Conservation (phyloP, 1,140 invertebrate species). For the Anthonomus grandis region DNA sequence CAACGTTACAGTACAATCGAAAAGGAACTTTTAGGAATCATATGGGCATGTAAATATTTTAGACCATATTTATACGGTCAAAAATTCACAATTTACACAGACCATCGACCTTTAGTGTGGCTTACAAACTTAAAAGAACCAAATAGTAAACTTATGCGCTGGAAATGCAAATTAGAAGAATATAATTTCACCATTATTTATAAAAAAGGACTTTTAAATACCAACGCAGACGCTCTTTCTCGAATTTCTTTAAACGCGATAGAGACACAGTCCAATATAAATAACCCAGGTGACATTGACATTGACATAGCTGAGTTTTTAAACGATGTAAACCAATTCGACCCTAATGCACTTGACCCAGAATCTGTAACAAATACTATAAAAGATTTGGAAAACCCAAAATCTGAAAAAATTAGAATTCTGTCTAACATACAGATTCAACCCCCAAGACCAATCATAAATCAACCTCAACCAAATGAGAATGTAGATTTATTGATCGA, state of each 20-base stretch:
- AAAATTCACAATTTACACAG: constrained; percentile 28
- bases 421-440: no score
- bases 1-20: no score
- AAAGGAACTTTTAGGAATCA: constrained; percentile 46
- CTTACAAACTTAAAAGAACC: constrained; percentile 49
- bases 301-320: constrained; percentile 3
- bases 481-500: not conserved
- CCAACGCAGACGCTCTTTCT: constrained; percentile 14
- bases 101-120: constrained; percentile 30
- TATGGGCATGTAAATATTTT: constrained; percentile 33
- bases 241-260: not conserved
- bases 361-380: not conserved
- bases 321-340: no score
- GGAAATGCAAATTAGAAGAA: constrained; percentile 44
- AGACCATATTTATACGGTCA: constrained; percentile 28
- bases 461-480: not conserved
- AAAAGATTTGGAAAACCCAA: not conserved
- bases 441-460: constrained; percentile 10
- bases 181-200: constrained; percentile 50
- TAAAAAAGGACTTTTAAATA: constrained; percentile 45
- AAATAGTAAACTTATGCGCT: constrained; percentile 47
- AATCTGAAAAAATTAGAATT: no score
- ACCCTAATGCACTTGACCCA: no score
- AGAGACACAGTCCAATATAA: constrained; percentile 3
- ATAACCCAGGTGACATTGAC: constrained; percentile 7